Conservation (phyloP, 2,113 vertebrate species). For the Rhea pennata region DNA sequence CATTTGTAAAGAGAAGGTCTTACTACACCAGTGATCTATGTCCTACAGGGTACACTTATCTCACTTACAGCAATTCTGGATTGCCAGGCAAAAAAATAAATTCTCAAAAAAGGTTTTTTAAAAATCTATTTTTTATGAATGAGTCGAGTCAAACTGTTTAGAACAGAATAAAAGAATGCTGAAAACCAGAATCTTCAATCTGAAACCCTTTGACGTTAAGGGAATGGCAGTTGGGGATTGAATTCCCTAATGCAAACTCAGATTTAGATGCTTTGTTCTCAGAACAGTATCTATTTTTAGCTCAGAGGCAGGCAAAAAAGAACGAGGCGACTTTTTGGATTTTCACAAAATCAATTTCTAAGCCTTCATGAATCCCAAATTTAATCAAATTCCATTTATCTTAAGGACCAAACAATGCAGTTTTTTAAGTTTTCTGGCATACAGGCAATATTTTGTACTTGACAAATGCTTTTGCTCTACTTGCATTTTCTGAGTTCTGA, state of each 20-base stretch:
- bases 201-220: neutral
- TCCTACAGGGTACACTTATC: neutral
- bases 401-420: neutral
- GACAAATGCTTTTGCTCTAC: neutral
- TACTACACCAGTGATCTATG: neutral
- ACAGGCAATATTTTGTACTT: neutral
- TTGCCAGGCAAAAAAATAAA: neutral
- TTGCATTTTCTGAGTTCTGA: neutral
- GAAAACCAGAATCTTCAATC: neutral
- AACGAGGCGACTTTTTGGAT: neutral
- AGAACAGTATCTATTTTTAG: neutral
- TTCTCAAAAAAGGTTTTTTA: neutral
- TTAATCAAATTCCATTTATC: neutral
- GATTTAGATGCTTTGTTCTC: neutral
- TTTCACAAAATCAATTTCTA: neutral
- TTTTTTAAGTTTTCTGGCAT: neutral
- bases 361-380: neutral
- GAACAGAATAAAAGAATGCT: neutral
- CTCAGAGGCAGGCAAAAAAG: neutral
- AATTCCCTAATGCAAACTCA: neutral
- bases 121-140: neutral
- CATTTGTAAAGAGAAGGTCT: neutral
- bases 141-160: neutral
- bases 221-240: neutral
- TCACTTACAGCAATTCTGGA: neutral